These are phyloP conservation scores for Eudorcas thomsonii DNA, from an alignment of 2,113 vertebrate genomes.

Conservation along the genomic window DNA sequence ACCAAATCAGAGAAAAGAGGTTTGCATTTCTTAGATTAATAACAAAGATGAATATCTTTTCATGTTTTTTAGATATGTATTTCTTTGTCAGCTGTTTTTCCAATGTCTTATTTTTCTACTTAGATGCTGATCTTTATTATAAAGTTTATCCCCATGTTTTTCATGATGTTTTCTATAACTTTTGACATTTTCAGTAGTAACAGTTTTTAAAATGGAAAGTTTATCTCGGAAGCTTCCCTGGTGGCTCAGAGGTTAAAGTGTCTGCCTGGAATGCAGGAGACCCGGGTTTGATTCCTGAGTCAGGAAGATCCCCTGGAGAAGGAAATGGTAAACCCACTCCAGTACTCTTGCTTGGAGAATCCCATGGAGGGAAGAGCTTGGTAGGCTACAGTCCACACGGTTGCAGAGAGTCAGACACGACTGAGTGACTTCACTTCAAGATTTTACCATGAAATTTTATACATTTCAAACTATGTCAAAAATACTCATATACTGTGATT, in stretches of 20 bases:
- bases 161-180: background rate
- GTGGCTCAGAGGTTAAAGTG: no score
- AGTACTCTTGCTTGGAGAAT: no score
- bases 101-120: background rate
- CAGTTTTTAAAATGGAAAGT: background rate
- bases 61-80: background rate
- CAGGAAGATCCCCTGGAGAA: no score
- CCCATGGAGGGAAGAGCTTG: no score
- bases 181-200: background rate
- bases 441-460: background rate
- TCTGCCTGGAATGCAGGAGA: no score
- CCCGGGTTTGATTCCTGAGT: no score
- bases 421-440: background rate
- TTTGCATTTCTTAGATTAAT: background rate
- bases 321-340: no score
- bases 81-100: background rate
- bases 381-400: no score
- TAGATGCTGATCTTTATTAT: background rate
- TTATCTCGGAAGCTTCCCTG: background rate
- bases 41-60: background rate
- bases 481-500: background rate
- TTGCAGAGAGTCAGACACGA: no score
- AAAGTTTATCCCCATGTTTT: background rate
- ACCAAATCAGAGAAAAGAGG: background rate
- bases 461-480: background rate